These are phyloP conservation scores for Drosophila neotestacea DNA, from an alignment of 2,888 invertebrate species.

Conservation along the genomic window DNA sequence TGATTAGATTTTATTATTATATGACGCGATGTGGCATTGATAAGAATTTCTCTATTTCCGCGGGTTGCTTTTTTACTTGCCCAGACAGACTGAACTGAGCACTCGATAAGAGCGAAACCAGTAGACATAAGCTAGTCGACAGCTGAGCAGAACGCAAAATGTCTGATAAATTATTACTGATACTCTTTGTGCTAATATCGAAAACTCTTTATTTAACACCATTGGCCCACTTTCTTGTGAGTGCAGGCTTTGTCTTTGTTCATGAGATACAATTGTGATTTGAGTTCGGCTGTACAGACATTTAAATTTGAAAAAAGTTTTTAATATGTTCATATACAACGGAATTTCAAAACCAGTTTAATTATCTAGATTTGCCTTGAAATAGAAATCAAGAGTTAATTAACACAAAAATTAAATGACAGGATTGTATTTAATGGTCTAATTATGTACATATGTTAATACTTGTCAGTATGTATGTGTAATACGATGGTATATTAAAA, in stretches of 20 bases:
- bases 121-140: conserved; percentile 5
- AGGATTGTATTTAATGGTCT: conserved; percentile 10
- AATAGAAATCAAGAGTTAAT: conserved; percentile 17
- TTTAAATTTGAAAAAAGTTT: not conserved
- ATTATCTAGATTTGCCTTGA: conserved; percentile 12
- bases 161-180: conserved; percentile 44
- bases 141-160: conserved; percentile 13
- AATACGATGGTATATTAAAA: conserved; percentile 3
- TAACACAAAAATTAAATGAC: not conserved
- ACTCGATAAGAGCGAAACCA: conserved; percentile 19
- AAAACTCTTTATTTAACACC: conserved; percentile 34
- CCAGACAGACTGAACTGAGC: conserved; percentile 24
- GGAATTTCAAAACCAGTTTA: conserved; percentile 23
- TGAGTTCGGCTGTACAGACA: not conserved
- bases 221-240: conserved; percentile 37
- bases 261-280: not conserved
- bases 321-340: not conserved
- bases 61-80: conserved; percentile 2
- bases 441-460: not conserved
- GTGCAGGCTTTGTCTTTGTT: not conserved
- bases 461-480: too few species aligned
- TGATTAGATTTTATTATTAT: conserved; percentile 30
- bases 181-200: conserved; percentile 12
- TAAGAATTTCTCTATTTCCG: not conserved
- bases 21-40: conserved; percentile 18